Evolutionary conservation across 2,888 invertebrate species (phyloP), one percentile per base, ranked within the genome.

Genomic region (Drosophila yooni): DNA sequence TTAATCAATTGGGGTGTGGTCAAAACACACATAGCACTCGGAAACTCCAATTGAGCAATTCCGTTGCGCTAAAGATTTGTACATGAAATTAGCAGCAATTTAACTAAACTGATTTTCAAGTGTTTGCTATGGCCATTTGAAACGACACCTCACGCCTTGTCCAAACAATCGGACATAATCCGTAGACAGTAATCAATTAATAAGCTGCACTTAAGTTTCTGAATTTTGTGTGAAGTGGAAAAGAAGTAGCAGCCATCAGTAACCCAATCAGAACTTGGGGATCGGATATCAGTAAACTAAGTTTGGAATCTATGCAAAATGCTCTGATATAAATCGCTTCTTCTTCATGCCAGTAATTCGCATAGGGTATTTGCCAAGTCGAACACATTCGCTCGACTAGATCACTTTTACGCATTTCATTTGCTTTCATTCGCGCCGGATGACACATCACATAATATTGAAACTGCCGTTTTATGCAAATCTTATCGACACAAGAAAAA

Each of bases 381-480:
- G 50, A 2, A 15, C 31, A 61, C 21, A 46, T 15, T 25, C 3
- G n/a, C 18, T 29, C 25, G 15, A 13, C 25, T 29, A n/a, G 18
- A 52, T 31, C 27, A 50, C 15, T 57, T 46, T 33, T 29, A 75
- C 46, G 31, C 33, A 48, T 51, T 61, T 52, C 50, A 61, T 33
- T 33, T 50, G 13, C 54, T 56, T 65, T 54, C 34, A 61, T 31
- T 51, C 58, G 52, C 15, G 58, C 27, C 43, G 61, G 50, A 74
- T 71, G 75, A 79, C 79, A 74, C 64, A 70, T 66, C 63, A 27
- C 34, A 36, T 59, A 51, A 40, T 61, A 69, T 70, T 69, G 57
- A 69, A 73, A 79, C 76, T 61, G 73, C 59, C 79, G 81, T 79
- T 85, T 88, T 77, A 78, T 85, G 82, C 74, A 74, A 84, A 85